phyloP scores from a whole-genome alignment of 30 jellyfish, hydroid and myxozoan species.

The Pelagia noctiluca region DNA sequence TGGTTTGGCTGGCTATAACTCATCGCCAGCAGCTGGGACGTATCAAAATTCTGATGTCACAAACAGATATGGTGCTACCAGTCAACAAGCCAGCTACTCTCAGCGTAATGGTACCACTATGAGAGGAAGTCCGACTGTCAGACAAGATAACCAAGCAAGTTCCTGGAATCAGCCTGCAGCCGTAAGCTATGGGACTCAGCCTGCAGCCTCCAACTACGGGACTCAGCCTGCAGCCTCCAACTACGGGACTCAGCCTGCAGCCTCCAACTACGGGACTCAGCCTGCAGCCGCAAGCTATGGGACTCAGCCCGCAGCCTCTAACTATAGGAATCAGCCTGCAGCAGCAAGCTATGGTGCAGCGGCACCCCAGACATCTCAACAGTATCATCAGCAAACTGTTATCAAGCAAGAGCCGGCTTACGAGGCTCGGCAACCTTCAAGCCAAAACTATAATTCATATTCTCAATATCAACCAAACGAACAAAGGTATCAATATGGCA shows the following conservation, averaged over 20 bases:
- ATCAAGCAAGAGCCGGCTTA: constrained; percentile 45
- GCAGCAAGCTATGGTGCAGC: neutral
- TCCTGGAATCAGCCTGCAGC: neutral
- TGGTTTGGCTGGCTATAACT: no score
- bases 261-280: neutral
- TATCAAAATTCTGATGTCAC: neutral
- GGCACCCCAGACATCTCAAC: neutral
- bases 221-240: neutral
- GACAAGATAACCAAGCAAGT: no score
- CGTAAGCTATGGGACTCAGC: neutral
- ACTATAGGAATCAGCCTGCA: neutral
- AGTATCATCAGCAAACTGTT: neutral
- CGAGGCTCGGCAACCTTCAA: neutral
- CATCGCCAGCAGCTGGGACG: neutral
- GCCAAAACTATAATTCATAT: neutral
- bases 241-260: neutral
- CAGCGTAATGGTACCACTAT: no score
- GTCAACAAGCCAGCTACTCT: no score
- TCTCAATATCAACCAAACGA: neutral
- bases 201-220: neutral
- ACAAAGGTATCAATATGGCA: no score
- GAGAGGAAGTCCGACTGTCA: no score
- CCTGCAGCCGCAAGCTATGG: neutral
- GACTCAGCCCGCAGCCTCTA: neutral
- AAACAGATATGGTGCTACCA: no score